Base-by-base conservation (phyloP, 2,888 invertebrate genomes). In the Macroteleia sp. region DNA sequence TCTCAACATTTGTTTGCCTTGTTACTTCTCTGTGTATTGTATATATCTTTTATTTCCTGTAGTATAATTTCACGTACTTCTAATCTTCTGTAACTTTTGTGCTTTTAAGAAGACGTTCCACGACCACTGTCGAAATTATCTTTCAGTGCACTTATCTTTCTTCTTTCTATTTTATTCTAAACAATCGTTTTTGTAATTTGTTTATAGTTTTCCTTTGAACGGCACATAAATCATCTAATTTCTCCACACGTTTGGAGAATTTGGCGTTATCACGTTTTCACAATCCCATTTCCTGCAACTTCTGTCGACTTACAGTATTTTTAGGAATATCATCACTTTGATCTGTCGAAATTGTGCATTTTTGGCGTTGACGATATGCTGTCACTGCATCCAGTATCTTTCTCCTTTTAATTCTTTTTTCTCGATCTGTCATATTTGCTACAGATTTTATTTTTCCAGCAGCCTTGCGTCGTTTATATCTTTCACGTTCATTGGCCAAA, bases 391-490 rank as follows among this genome's bases (percentile, higher is more conserved):
- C 9, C 14, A 4, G 1, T 5, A 39, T 16, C 28, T 25, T 54
- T 9, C 19, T 20, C 34, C 61, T 52, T 14, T 46, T 39, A 19
- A 52, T 17, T 30, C 36, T 61, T 14, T 61, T 61, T 71, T 71
- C 61, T 42, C n/a, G 17, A 0, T 50, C 30, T n/a, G 64, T 30
- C 64, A 64, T 50, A 30, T 52, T 9, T 28, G 12, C 14, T 12
- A 50, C 10, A 32, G 19, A 41, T 19, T 64, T 64, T 41, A 64
- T 41, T 52, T 64, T 64, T 16, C 64, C 64, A 10, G 5, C 50
- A 52, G 30, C 41, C 41, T 52, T 52, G 1, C 64, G 16, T 64
- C 48, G 20, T 52, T 41, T 19, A 17, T 32, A 64, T 41, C 64
- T 39, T n/a, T 64, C 52, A 3, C 64, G 64, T 41, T 64, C 64